phyloP scores from a whole-genome alignment of 2,113 vertebrate species.

The Martes martes region DNA sequence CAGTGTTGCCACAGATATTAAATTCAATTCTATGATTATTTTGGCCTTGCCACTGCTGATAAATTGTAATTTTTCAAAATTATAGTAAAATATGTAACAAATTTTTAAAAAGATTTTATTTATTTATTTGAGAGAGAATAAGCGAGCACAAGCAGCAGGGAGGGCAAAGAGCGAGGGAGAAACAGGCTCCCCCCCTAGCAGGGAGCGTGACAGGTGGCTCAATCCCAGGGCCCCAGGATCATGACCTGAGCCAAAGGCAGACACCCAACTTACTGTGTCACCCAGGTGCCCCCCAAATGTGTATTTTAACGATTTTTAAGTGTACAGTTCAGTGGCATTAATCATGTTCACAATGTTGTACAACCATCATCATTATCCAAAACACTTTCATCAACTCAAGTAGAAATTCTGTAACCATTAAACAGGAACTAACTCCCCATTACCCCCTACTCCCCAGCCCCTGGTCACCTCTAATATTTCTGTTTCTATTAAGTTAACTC shows the following conservation, averaged over 20 bases:
- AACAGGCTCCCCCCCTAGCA: neutral
- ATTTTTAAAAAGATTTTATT: neutral
- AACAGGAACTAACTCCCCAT: neutral
- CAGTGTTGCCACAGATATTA: neutral
- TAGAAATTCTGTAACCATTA: neutral
- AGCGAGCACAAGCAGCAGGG: neutral
- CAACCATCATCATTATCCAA: neutral
- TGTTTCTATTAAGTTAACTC: neutral
- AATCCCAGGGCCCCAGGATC: neutral
- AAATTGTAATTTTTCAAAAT: neutral
- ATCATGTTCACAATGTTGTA: neutral
- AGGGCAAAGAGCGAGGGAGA: neutral
- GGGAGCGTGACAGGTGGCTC: neutral
- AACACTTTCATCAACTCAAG: neutral
- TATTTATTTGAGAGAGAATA: neutral
- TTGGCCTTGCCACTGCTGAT: neutral
- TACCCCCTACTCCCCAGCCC: rapidly evolving
- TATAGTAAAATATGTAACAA: neutral
- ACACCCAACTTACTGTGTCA: neutral
- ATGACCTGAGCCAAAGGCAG: neutral
- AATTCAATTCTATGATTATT: neutral
- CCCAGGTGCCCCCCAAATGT: neutral
- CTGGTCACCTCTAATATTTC: neutral
- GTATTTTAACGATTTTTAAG: neutral
- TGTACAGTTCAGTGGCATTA: neutral